phyloP scores from a whole-genome alignment of 2,888 invertebrate genomes.

The Drosophila rubida region DNA sequence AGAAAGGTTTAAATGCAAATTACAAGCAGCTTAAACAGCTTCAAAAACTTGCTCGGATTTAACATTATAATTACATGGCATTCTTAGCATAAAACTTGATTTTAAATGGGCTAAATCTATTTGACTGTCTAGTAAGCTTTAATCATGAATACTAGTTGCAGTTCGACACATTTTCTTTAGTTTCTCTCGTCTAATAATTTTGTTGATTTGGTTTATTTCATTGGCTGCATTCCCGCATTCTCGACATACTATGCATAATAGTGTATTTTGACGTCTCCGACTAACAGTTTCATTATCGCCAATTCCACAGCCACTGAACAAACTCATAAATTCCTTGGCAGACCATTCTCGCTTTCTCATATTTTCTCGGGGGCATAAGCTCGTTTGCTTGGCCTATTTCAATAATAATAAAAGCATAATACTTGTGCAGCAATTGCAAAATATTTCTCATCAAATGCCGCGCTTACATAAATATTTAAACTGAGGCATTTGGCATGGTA shows the following conservation, averaged over 20 bases:
- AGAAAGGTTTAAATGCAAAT: slow-evolving; percentile 5
- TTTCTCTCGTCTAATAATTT: too few species aligned
- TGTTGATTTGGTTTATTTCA: too few species aligned
- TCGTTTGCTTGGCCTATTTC: slow-evolving; percentile 55
- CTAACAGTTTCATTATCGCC: slow-evolving; percentile 26
- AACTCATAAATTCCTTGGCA: slow-evolving; percentile 35
- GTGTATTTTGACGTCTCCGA: background rate
- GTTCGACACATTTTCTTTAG: too few species aligned
- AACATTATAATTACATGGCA: background rate
- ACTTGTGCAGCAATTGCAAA: slow-evolving; percentile 55
- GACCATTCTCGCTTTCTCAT: background rate
- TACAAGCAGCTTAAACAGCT: slow-evolving; percentile 7
- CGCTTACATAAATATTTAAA: slow-evolving; percentile 71
- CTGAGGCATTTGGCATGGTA: slow-evolving; percentile 52
- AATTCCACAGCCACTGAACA: slow-evolving; percentile 22
- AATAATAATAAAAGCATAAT: slow-evolving; percentile 69
- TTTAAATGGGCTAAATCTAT: background rate
- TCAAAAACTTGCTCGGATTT: background rate
- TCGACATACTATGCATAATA: background rate
- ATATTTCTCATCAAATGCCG: slow-evolving; percentile 60
- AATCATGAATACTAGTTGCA: too few species aligned
- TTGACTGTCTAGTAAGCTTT: too few species aligned
- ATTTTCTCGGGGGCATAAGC: background rate
- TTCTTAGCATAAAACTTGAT: background rate
- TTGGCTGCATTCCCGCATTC: background rate